These are phyloP conservation scores for Scaptomyza hsui DNA, from an alignment of 1,140 invertebrate genomes.

Conservation along the genomic window DNA sequence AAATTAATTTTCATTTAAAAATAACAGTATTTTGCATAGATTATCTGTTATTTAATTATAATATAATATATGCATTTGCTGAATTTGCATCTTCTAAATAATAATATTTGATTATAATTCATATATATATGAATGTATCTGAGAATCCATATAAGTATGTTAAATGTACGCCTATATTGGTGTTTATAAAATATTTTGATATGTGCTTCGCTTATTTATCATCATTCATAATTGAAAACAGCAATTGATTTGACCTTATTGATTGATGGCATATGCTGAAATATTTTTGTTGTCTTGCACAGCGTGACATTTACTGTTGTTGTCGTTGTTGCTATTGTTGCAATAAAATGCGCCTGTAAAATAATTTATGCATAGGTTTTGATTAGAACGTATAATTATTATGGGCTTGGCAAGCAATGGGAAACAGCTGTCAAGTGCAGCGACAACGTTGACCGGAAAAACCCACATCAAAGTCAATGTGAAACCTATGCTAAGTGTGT, in stretches of 20 bases:
- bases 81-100: too few relatives aligned
- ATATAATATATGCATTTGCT: too few relatives aligned
- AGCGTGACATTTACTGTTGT: constrained; percentile 28
- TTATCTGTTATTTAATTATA: too few relatives aligned
- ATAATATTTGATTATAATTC: not conserved
- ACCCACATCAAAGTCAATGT: constrained; percentile 65
- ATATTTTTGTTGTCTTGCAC: constrained; percentile 40
- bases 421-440: constrained; percentile 62
- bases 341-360: constrained; percentile 33
- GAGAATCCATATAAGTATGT: not conserved
- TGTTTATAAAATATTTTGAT: constrained; percentile 17
- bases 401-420: constrained; percentile 2
- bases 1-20: too few relatives aligned
- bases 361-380: constrained; percentile 45
- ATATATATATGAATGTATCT: too few relatives aligned
- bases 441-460: constrained; percentile 32
- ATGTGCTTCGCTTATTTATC: constrained; percentile 42
- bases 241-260: constrained; percentile 77
- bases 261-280: constrained; percentile 62
- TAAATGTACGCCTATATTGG: constrained; percentile 9
- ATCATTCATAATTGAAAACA: constrained; percentile 72
- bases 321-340: constrained; percentile 14
- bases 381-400: constrained; percentile 46
- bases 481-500: constrained; percentile 14
- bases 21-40: too few relatives aligned